Conservation (phyloP, 2,113 vertebrate species). For the Erythrocebus patas region DNA sequence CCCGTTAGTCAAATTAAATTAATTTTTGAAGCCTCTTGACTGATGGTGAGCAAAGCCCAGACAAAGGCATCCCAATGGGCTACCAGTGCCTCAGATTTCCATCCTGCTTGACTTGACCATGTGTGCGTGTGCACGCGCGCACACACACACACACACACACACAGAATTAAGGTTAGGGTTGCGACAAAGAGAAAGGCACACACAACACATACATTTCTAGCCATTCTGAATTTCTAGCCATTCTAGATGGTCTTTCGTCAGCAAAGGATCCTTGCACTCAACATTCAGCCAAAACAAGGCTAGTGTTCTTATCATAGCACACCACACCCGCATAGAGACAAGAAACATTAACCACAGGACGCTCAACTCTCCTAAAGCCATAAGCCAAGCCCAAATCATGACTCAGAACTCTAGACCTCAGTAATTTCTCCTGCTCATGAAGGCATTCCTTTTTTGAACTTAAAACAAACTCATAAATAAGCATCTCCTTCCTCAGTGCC, state of each 20-base stretch:
- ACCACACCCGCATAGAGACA: neutral
- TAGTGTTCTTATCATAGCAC: neutral
- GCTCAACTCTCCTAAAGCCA: neutral
- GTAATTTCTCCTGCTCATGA: neutral
- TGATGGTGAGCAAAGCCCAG: neutral
- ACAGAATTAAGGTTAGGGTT: neutral
- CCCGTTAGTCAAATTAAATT: constrained; percentile 41
- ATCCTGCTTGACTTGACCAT: neutral
- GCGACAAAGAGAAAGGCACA: neutral
- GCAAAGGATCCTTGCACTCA: neutral
- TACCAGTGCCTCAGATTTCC: neutral
- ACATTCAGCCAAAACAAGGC: neutral
- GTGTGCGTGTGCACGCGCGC: neutral
- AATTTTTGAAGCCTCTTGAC: constrained; percentile 40
- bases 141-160: neutral
- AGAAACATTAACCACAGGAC: neutral
- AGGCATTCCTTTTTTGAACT: constrained; percentile 28
- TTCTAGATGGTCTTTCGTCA: neutral
- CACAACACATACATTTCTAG: neutral
- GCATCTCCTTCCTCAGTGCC: neutral
- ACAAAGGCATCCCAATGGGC: neutral
- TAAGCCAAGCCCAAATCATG: neutral
- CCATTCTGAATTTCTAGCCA: neutral
- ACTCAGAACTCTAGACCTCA: neutral
- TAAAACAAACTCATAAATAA: constrained; percentile 24